These are phyloP conservation scores for Miltochrista miniata DNA, from an alignment of 2,888 invertebrate species.

Conservation along the genomic window DNA sequence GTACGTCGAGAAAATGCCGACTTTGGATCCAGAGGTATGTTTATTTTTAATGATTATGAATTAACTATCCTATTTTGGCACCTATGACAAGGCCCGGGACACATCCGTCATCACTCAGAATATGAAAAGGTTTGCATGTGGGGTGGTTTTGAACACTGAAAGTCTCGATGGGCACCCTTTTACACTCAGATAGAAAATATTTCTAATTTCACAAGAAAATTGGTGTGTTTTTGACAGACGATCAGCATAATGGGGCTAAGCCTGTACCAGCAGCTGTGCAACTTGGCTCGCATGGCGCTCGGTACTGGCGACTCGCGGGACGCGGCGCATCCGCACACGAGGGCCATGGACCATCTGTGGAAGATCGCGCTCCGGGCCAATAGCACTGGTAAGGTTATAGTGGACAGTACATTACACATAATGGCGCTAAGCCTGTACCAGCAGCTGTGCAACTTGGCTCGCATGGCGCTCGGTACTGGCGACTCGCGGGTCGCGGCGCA, in stretches of 20 bases:
- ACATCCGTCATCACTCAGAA: too few relatives aligned
- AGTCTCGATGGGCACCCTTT: too few relatives aligned
- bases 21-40: constrained; percentile 89
- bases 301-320: constrained; percentile 85
- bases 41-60: background rate
- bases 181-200: too few relatives aligned
- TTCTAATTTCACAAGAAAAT: background rate
- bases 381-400: constrained; percentile 87
- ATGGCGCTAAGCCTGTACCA: constrained; percentile 95
- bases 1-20: constrained; percentile 94
- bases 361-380: constrained; percentile 95
- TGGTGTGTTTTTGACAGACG: constrained; percentile 66
- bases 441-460: constrained; percentile 94
- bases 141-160: too few relatives aligned
- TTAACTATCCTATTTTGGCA: too few relatives aligned
- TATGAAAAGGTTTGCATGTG: too few relatives aligned
- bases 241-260: constrained; percentile 96
- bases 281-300: constrained; percentile 91
- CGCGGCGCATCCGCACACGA: constrained; percentile 80
- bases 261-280: constrained; percentile 95
- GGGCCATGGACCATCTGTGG: constrained; percentile 97
- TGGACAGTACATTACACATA: constrained; percentile 77
- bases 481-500: constrained; percentile 79
- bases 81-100: too few relatives aligned
- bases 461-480: constrained; percentile 89